These are phyloP conservation scores for Odontamblyopus lacepedii DNA, from an alignment of 2,797 vertebrate species.

Conservation along the genomic window DNA sequence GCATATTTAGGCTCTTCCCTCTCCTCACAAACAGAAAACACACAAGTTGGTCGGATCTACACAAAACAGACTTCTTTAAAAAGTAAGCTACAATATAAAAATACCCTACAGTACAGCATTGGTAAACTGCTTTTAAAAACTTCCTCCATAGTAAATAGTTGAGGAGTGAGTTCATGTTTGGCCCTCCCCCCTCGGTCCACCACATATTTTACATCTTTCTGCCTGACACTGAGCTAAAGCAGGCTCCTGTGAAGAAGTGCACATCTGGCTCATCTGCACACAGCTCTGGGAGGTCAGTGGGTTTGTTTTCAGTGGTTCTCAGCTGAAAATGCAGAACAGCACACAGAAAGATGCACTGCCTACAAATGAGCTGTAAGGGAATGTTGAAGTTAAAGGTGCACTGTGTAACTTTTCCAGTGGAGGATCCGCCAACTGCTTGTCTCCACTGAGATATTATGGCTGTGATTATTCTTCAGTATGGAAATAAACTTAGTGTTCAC, in stretches of 20 bases:
- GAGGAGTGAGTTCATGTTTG: slow-evolving; percentile 10
- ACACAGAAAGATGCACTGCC: slow-evolving; percentile 31
- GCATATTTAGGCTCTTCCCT: no score
- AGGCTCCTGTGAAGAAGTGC: slow-evolving; percentile 25
- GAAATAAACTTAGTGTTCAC: no score
- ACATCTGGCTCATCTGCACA: slow-evolving; percentile 60
- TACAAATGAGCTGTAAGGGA: not conserved
- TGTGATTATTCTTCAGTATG: no score
- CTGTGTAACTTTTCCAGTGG: no score
- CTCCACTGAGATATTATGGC: no score
- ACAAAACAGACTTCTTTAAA: no score
- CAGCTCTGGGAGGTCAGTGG: slow-evolving; percentile 47
- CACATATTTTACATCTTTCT: slow-evolving; percentile 30
- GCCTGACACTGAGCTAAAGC: slow-evolving; percentile 33
- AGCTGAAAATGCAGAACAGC: slow-evolving; percentile 46
- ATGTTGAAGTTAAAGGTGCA: no score
- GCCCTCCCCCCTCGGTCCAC: slow-evolving; percentile 18
- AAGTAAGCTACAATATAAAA: not conserved
- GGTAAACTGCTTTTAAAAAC: slow-evolving; percentile 6
- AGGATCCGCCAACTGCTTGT: no score
- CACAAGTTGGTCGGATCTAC: no score
- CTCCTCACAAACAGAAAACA: no score
- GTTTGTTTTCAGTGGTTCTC: slow-evolving; percentile 53
- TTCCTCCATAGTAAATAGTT: slow-evolving; percentile 3
- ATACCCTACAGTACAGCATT: not conserved